These are phyloP conservation scores for Meloidogyne chitwoodi DNA, from an alignment of 1,140 invertebrate species.

Conservation along the genomic window DNA sequence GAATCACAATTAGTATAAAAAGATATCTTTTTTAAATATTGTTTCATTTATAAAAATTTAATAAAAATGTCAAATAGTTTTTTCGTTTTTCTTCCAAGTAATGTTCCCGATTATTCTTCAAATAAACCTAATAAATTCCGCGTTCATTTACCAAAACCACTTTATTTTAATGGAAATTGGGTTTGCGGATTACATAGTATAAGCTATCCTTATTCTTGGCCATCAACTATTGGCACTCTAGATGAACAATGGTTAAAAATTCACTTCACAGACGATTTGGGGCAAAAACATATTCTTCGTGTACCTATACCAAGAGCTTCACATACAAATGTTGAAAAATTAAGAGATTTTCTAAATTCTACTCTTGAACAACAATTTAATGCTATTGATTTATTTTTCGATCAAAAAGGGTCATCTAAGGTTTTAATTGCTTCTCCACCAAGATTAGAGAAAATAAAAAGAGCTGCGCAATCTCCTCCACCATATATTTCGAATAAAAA, in stretches of 20 bases:
- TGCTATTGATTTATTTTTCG: too few relatives aligned
- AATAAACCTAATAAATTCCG: slow-evolving; percentile 10
- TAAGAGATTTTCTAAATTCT: neutral
- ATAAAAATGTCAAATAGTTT: slow-evolving; percentile 16
- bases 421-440: neutral
- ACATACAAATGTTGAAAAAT: too few relatives aligned
- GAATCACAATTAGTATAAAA: slow-evolving; percentile 13
- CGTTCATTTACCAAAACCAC: slow-evolving; percentile 12
- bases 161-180: slow-evolving; percentile 14
- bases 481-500: too few relatives aligned
- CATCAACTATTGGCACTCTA: too few relatives aligned
- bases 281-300: too few relatives aligned
- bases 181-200: slow-evolving; percentile 15
- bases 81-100: slow-evolving; percentile 19
- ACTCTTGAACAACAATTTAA: neutral
- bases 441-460: neutral
- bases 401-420: neutral
- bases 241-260: too few relatives aligned
- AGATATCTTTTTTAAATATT: neutral
- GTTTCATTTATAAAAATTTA: neutral
- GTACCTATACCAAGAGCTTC: too few relatives aligned
- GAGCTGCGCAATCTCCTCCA: too few relatives aligned
- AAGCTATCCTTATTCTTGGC: too few relatives aligned
- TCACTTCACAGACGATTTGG: too few relatives aligned
- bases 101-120: neutral